Conservation (phyloP, 2,113 vertebrate genomes). For the Martes martes region DNA sequence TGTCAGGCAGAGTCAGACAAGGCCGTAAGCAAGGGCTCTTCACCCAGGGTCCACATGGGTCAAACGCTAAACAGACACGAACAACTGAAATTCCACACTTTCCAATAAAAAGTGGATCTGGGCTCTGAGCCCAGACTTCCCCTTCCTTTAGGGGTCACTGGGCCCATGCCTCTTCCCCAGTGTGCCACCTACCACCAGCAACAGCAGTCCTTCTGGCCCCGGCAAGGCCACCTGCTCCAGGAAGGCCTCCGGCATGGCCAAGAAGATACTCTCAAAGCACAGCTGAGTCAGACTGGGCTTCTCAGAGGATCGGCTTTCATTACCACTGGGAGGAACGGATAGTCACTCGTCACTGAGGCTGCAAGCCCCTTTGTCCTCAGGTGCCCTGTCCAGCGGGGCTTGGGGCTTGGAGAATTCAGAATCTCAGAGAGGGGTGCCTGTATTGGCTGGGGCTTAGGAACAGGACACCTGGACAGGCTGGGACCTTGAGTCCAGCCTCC, state of each 20-base stretch:
- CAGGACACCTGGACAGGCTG: background rate
- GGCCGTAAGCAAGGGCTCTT: too few species aligned
- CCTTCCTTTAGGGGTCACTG: background rate
- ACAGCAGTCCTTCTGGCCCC: background rate
- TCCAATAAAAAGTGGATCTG: background rate
- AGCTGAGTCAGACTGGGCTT: background rate
- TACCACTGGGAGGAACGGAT: background rate
- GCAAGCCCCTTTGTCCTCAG: background rate
- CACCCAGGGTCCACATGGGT: too few species aligned
- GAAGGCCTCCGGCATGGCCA: background rate
- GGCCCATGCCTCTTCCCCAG: background rate
- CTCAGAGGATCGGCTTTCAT: background rate
- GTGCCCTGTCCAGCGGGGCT: too few species aligned
- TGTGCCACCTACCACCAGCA: background rate
- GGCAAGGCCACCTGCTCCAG: background rate
- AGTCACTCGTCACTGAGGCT: fast-evolving
- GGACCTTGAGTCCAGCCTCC: background rate
- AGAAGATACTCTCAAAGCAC: background rate
- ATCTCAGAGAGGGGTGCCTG: background rate
- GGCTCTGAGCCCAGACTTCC: background rate
- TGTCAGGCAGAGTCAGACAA: background rate
- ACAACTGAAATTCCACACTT: background rate
- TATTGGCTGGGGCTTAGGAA: background rate
- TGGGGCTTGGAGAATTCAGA: background rate
- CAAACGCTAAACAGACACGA: background rate